These are phyloP conservation scores for Meghimatium bilineatum DNA, from an alignment of 2,888 invertebrate genomes.

Conservation along the genomic window DNA sequence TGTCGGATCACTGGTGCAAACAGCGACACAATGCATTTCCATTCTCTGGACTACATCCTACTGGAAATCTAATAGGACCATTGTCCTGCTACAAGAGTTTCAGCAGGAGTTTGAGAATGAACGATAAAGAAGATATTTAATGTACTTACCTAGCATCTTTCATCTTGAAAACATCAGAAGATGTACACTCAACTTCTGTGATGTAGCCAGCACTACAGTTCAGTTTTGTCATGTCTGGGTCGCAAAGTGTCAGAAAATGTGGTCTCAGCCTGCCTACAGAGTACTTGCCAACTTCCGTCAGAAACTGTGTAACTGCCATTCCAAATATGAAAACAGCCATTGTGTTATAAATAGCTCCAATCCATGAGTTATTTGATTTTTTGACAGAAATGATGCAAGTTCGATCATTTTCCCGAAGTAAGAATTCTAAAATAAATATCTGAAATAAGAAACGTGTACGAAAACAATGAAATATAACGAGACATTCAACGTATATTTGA, in stretches of 20 bases:
- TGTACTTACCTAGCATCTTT: slow-evolving; percentile 67
- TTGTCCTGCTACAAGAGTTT: no score
- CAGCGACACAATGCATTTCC: no score
- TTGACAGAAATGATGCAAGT: slow-evolving; percentile 7
- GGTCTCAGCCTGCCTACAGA: slow-evolving; percentile 94
- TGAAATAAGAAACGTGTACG: background rate
- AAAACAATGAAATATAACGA: no score
- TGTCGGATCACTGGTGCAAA: no score
- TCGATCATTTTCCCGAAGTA: slow-evolving; percentile 13
- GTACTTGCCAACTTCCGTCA: slow-evolving; percentile 95
- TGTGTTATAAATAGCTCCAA: slow-evolving; percentile 35
- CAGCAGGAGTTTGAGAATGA: no score
- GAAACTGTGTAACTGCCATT: slow-evolving; percentile 88
- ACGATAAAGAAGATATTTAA: no score
- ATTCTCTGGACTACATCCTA: no score
- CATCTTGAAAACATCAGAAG: slow-evolving; percentile 53
- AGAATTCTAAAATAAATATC: slow-evolving; percentile 44
- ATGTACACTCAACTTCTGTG: slow-evolving; percentile 62
- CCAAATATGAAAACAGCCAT: slow-evolving; percentile 86
- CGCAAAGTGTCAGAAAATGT: slow-evolving; percentile 93
- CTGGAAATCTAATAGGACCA: no score
- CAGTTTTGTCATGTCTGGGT: slow-evolving; percentile 79
- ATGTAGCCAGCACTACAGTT: slow-evolving; percentile 61
- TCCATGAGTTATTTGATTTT: slow-evolving; percentile 11
- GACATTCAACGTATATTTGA: no score